Evolutionary conservation across 2,797 vertebrate species (phyloP), one percentile per base, ranked within the genome.

Genomic region (Anabas testudineus): DNA sequence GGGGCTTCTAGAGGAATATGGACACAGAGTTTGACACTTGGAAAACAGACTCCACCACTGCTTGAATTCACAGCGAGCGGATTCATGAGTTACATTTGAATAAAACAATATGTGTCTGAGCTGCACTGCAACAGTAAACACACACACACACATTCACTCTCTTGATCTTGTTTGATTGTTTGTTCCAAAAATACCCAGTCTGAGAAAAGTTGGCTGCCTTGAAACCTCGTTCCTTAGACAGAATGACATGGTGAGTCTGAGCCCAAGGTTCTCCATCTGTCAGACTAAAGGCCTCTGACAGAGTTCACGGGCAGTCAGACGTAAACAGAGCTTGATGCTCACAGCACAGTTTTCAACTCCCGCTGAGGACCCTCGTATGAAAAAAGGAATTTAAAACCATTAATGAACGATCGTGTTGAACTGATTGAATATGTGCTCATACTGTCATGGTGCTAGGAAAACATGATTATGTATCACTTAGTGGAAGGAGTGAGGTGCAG

Each of bases 221-320:
- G 42, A 74, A 81, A 80, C 46, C 74, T 71, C 49, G 16, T 60
- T 67, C 69, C 63, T 58, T 19, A n/a, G 55, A 83, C 67, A 54
- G 67, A 71, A 60, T 53, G 71, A 88, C 77, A 66, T 52, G 51
- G 71, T 49, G 55, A 67, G 64, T 51, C 43, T 42, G 34, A 45
- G 73, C 79, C 81, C 43, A 46, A 73, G 72, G 71, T 79, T 73
- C 76, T 63, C 76, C 84, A 71, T 86, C 82, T 82, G 80, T 80
- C 72, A 84, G 74, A 77, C 68, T 60, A 55, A 63, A 69, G 75
- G 64, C 56, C 59, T 24, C 77, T 65, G 72, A 73, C 79, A 70
- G 78, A 81, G 78, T 76, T 88, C 78, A 84, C 71, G 65, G 75
- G 62, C 73, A 63, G 58, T 45, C 67, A 78, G 57, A 69, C 41